phyloP scores from a whole-genome alignment of 2,113 vertebrate genomes.

The Ranitomeya imitator region DNA sequence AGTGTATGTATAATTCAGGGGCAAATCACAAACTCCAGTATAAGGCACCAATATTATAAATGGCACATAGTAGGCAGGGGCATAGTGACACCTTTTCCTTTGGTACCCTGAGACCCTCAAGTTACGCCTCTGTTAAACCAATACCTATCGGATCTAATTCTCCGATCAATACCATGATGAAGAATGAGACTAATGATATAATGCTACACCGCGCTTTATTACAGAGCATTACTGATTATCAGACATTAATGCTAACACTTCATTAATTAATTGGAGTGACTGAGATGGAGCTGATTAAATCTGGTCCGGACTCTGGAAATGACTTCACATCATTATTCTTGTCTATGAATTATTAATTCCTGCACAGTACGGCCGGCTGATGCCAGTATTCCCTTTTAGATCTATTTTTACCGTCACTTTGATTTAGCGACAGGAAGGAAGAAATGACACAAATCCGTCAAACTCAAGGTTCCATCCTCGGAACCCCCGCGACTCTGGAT shows the following conservation, averaged over 20 bases:
- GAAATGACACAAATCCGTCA: neutral
- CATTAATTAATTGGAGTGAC: constrained; percentile 56
- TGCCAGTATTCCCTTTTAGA: constrained; percentile 12
- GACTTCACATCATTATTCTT: constrained; percentile 42
- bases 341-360: constrained; percentile 42
- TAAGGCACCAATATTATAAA: too few species aligned
- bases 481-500: neutral
- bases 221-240: constrained; percentile 29
- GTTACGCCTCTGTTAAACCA: neutral
- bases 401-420: constrained; percentile 4
- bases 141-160: neutral
- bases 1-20: too few species aligned
- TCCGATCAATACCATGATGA: constrained; percentile 17
- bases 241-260: constrained; percentile 6
- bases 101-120: neutral
- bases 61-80: too few species aligned
- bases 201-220: constrained; percentile 41
- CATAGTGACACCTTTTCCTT: too few species aligned
- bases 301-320: constrained; percentile 29
- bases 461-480: neutral
- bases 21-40: too few species aligned
- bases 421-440: neutral
- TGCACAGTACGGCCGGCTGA: neutral
- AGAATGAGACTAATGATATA: constrained; percentile 53
- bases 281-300: neutral